Evolutionary conservation across 2,888 invertebrate species (phyloP), one percentile per base, ranked within the genome.

Genomic region (Cantharis flavilabris): DNA sequence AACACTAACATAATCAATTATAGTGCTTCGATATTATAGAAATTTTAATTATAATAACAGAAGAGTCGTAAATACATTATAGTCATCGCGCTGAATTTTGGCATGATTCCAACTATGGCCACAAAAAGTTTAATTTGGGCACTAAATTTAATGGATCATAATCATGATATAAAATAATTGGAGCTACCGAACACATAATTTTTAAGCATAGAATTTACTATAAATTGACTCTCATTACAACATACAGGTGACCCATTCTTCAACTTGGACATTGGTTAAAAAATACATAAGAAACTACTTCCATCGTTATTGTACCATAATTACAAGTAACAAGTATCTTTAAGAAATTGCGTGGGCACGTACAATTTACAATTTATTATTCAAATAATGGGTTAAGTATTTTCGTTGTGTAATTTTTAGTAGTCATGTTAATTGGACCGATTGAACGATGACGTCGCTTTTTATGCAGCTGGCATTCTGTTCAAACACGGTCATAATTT

Each of bases 381-480:
- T 84, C 83, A 84, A 84, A 84, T 83, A 81, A 83, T 82, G 80
- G 82, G 77, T 77, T 79, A 78, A 79, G 81, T 82, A 80, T 78
- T 72, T 79, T 83, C 77, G 77, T 80, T 79, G 72, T 76, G 79
- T 82, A 82, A 82, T 82, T 82, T 79, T 79, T 80, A 75, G 76
- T 75, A 81, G 82, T 83, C 82, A 84, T 84, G 84, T 84, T 84
- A 84, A 84, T 84, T 84, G 84, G 81, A 79, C 80, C 82, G 81
- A 84, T 82, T 83, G 82, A 79, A 82, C 79, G 80, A 83, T 83
- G 81, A 80, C 78, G 80, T 73, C 72, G 79, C 79, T 71, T 80
- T 78, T 79, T 74, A 72, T 76, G 81, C 79, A 81, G 78, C 76
- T 78, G 78, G 71, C 74, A 76, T 69, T 72, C 71, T 76, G 18